Base-by-base conservation (phyloP, 2,797 vertebrate species). In the Pachyuromys duprasi region DNA sequence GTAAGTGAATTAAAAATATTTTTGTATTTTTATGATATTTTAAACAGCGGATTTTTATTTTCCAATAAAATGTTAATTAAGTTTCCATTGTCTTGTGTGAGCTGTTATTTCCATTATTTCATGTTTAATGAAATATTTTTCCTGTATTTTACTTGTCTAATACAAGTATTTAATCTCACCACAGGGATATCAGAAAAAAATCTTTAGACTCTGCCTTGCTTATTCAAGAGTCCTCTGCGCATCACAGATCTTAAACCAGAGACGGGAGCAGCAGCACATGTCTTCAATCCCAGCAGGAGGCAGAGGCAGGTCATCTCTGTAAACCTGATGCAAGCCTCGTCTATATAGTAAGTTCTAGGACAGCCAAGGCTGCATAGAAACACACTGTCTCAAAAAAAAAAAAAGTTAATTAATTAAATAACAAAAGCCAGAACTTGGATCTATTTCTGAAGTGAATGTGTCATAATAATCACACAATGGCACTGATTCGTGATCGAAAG, bases 11-110 rank as follows among this genome's bases (percentile, higher is more conserved):
- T 82, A 26, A 84, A 80, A 87, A 74, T 33, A 69, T 2, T 2
- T 45, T 39, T 91, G 15, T n/a, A 57, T 36, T 39, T 42, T 74
- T 82, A 36, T 60, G 13, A 31, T 26, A 79, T 80, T 80, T 95
- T 20, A 95, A 91, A 36, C 63, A 28, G 67, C 72, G 88, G 1
- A 0, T n/a, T 15, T 63, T 80, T 78, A 92, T 72, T 80, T 97
- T 86, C 33, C 31, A 81, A 60, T 1, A 5, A 93, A 31, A 31
- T 65, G 22, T 39, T 80, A 84, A 62, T 39, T 76, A 49, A 53
- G 93, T 92, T 94, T 65, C 31, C 39, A 4, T 89, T 7, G 1
- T 6, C 65, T 95, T 70, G 4, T 39, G 9, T 81, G 49, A 87
- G 42, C 26, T 82, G 1, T 79, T 8, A 63, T 93, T 93, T 96